phyloP scores from a whole-genome alignment of 2,888 invertebrate genomes.

The Eupithecia exiguata region DNA sequence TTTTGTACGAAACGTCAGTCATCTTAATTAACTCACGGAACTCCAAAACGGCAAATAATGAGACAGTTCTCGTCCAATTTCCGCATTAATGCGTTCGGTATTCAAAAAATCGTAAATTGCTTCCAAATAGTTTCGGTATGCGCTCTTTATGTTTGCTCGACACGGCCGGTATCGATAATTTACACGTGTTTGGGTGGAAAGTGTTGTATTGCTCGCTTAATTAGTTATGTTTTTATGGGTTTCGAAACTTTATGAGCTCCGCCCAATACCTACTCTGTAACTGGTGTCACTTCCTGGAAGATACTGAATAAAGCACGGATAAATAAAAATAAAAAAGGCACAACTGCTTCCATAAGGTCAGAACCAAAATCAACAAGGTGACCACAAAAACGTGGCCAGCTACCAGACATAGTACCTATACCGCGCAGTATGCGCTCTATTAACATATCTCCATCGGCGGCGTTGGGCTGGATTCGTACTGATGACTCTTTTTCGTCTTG shows the following conservation, averaged over 20 bases:
- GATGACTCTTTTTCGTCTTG: no score
- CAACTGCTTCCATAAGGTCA: no score
- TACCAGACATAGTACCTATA: no score
- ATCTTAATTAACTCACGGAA: slow-evolving; percentile 5
- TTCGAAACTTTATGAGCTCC: slow-evolving; percentile 8
- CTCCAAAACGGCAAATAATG: slow-evolving; percentile 27
- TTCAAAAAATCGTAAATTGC: slow-evolving; percentile 60
- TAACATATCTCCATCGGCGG: no score
- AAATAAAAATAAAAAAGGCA: no score
- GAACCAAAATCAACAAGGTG: no score
- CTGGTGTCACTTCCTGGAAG: slow-evolving; percentile 4
- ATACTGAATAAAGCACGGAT: not conserved
- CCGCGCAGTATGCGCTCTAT: no score
- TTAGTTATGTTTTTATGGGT: slow-evolving; percentile 37
- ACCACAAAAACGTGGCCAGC: no score
- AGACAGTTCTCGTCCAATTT: slow-evolving; percentile 51
- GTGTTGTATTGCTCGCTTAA: slow-evolving; percentile 48
- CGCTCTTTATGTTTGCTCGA: slow-evolving; percentile 33
- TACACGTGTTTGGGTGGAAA: slow-evolving; percentile 60
- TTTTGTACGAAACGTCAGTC: no score
- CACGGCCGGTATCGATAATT: slow-evolving; percentile 53
- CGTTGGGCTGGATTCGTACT: no score
- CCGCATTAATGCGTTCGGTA: slow-evolving; percentile 72
- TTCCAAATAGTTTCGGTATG: slow-evolving; percentile 69
- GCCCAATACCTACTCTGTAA: slow-evolving; percentile 9